Evolutionary conservation across 2,888 invertebrate species (phyloP).

Genomic region (Chalcis sispes): DNA sequence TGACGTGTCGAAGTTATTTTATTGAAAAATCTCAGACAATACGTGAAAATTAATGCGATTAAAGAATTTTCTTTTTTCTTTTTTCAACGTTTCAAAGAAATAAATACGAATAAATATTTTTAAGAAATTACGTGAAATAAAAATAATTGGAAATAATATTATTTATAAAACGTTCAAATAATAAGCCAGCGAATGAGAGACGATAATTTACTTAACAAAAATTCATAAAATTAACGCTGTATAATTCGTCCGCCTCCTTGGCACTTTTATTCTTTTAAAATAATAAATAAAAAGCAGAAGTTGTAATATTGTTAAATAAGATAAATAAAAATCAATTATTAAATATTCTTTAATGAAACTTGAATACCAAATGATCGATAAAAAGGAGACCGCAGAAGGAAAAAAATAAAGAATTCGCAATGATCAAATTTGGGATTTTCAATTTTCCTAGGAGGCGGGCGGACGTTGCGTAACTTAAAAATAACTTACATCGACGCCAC

Average conservation of each 20-base stretch:
- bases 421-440: constrained; percentile 30
- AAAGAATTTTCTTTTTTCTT: neutral
- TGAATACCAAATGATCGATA: neutral
- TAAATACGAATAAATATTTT: neutral
- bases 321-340: constrained; percentile 13
- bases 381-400: neutral
- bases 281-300: too few relatives aligned
- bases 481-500: constrained; percentile 56
- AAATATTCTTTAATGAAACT: neutral
- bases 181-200: constrained; percentile 53
- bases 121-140: constrained; percentile 1
- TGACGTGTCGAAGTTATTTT: constrained; percentile 17
- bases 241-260: constrained; percentile 44
- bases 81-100: neutral
- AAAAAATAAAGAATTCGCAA: constrained; percentile 9
- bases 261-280: neutral
- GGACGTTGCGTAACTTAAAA: constrained; percentile 56
- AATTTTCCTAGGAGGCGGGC: constrained; percentile 52
- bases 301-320: too few relatives aligned
- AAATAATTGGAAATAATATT: too few relatives aligned
- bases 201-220: constrained; percentile 37
- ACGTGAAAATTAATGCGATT: too few relatives aligned
- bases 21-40: too few relatives aligned
- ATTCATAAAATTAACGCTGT: constrained; percentile 43
- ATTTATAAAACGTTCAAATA: neutral